A percentile compares a stretch with the other conserved stretches of the same genome.
Evolutionary conservation across 2,888 invertebrate species (phyloP).

Genomic region (Sacculina carcini): DNA sequence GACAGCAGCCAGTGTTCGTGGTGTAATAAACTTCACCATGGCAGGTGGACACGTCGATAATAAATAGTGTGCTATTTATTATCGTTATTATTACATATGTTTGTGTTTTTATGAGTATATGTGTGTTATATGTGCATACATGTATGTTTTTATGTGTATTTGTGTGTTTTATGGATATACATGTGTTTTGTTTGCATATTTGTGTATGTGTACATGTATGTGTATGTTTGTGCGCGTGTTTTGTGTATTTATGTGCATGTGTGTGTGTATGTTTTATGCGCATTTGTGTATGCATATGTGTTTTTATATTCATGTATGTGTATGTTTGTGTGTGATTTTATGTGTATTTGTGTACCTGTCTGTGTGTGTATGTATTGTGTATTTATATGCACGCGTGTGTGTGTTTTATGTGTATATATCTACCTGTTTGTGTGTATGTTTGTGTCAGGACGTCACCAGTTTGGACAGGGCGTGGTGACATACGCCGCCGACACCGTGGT

Average conservation of each 20-base stretch:
- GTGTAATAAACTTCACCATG: slow-evolving; percentile 73
- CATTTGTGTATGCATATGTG: not conserved
- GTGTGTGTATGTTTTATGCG: too few species aligned
- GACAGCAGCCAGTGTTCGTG: slow-evolving; percentile 67
- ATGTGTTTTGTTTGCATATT: too few species aligned
- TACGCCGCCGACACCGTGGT: slow-evolving; percentile 42
- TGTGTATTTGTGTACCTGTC: not conserved
- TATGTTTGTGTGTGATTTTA: too few species aligned
- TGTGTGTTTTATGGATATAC: too few species aligned
- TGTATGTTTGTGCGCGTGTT: too few species aligned
- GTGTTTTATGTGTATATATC: not conserved
- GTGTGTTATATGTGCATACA: too few species aligned
- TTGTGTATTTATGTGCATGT: too few species aligned
- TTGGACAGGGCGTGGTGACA: slow-evolving; percentile 83
- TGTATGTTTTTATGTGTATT: too few species aligned
- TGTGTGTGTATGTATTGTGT: not conserved
- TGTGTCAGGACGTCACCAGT: slow-evolving; percentile 32
- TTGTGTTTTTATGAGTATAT: too few species aligned
- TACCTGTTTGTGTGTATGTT: not conserved
- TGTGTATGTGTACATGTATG: too few species aligned
- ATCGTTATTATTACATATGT: too few species aligned
- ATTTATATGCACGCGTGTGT: not conserved
- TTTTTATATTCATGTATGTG: not conserved
- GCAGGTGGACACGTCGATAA: slow-evolving; percentile 67
- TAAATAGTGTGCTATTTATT: too few species aligned